phyloP scores from a whole-genome alignment of 2,113 vertebrate genomes.

The Lophura nycthemera region DNA sequence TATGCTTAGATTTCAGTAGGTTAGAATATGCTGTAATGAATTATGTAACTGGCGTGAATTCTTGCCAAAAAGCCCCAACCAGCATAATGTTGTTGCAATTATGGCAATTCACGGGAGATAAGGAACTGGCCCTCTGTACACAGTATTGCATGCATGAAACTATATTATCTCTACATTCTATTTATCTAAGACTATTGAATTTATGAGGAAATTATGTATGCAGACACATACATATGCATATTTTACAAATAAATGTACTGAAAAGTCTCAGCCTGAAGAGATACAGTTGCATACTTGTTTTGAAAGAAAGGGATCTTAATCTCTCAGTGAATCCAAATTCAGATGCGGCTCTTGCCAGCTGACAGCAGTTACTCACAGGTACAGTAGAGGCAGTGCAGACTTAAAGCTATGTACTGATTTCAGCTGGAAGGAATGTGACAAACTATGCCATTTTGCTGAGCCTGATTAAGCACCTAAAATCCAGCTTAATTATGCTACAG shows the following conservation, averaged over 20 bases:
- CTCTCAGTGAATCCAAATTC: constrained; percentile 38
- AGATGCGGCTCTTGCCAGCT: constrained; percentile 42
- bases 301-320: constrained; percentile 42
- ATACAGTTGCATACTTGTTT: constrained; percentile 28
- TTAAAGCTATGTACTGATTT: constrained; percentile 50
- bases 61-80: constrained; percentile 49
- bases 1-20: constrained; percentile 39
- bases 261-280: constrained; percentile 18
- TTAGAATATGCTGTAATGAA: constrained; percentile 61
- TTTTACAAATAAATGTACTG: constrained; percentile 47
- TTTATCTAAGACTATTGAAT: constrained; percentile 29
- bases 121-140: constrained; percentile 31
- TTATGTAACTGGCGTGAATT: constrained; percentile 53
- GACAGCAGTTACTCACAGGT: constrained; percentile 63
- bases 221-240: constrained; percentile 58
- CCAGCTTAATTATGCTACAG: constrained; percentile 53
- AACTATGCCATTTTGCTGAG: constrained; percentile 43
- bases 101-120: constrained; percentile 57
- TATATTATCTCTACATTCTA: constrained; percentile 38
- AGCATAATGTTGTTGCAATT: constrained; percentile 59
- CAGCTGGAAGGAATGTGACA: constrained; percentile 57
- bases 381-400: constrained; percentile 65
- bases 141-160: constrained; percentile 3
- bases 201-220: constrained; percentile 51
- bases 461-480: constrained; percentile 58